Percentiles rank a stretch among this genome's conserved stretches.
phyloP scores from a whole-genome alignment of 2,888 invertebrate species.

The Calliphora vomitoria region DNA sequence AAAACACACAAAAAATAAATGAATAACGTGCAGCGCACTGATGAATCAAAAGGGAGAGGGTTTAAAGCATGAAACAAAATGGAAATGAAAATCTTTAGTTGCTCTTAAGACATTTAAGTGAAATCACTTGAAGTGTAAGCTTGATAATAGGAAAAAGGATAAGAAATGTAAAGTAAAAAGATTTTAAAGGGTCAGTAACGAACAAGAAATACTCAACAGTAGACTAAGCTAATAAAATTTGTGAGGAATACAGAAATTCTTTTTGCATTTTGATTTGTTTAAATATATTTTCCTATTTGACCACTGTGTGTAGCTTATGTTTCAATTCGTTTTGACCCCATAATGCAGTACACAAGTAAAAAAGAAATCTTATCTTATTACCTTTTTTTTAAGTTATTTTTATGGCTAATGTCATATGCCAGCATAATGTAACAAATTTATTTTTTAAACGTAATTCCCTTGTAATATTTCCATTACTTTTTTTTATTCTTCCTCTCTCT shows the following conservation, averaged over 20 bases:
- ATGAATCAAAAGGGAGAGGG: not conserved
- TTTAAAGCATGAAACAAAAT: not conserved
- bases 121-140: constrained; percentile 20
- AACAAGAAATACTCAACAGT: not conserved
- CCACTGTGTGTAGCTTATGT: no score
- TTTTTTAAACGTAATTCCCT: constrained; percentile 23
- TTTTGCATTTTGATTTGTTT: no score
- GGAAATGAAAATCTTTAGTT: constrained; percentile 15
- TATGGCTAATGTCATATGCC: constrained; percentile 24
- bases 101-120: constrained; percentile 7
- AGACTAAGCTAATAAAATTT: no score
- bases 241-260: no score
- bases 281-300: no score
- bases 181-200: not conserved
- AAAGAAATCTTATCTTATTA: not conserved
- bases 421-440: constrained; percentile 41
- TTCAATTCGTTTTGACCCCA: no score
- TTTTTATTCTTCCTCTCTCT: not conserved
- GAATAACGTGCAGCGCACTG: not conserved
- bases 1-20: not conserved
- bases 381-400: not conserved
- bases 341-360: no score
- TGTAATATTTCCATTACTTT: constrained; percentile 29
- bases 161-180: not conserved
- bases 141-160: not conserved